Evolutionary conservation across 2,888 invertebrate species (phyloP), one percentile per base, ranked within the genome.

Genomic region (Chymomyza fuscimana): DNA sequence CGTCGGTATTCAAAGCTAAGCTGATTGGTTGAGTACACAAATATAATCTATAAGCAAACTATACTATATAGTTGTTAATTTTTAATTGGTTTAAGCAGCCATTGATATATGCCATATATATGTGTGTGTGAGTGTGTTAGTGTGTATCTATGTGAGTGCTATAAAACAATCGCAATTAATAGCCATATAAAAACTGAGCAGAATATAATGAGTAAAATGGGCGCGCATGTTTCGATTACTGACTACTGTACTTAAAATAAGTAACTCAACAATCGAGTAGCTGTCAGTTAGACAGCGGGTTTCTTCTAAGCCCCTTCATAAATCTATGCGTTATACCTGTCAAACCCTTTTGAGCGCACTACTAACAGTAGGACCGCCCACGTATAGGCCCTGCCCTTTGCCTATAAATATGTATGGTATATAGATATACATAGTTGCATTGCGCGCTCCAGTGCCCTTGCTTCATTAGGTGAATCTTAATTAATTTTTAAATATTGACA

Each of bases 71-170:
- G 70, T 61, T 76, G 81, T 81, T 77, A 74, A 79, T 80, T 85
- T 84, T 76, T 86, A 85, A 85, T 85, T 85, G 85, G 86, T 74
- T 76, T 86, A 82, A 78, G 80, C 82, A 81, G 81, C 82, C 84
- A 82, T 80, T 79, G 82, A 80, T 50, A 12, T 50, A 36, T 62
- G n/a, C 46, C 50, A 3, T 46, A 19, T 32, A 32, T 29, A 10
- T 58, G 19, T 59, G 36, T 19, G 40, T 40, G 52, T 52, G 16
- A 12, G 51, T 51, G 15, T n/a, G 15, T 51, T 7, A 15, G n/a
- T 60, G 7, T 32, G 32, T 79, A 32, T 32, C 32, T 32, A 32
- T 32, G 9, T 32, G 9, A 32, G 9, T 32, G 32, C 32, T 9
- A 32, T 32, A 32, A 32, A 32, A 32, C 32, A 32, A 32, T 7